phyloP scores from a whole-genome alignment of 1,140 invertebrate genomes.

The Bradynema listronoti region DNA sequence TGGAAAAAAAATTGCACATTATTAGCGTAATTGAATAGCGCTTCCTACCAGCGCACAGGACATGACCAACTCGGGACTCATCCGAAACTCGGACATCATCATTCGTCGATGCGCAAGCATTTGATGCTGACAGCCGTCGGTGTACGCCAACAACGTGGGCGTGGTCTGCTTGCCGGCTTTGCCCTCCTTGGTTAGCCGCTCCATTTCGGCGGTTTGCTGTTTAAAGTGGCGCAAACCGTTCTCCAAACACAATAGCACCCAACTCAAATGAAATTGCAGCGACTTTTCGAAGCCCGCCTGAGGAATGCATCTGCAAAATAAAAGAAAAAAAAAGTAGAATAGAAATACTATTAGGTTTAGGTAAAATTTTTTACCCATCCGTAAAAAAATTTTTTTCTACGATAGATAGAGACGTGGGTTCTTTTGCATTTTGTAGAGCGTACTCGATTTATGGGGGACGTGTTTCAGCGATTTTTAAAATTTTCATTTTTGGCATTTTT shows the following conservation, averaged over 20 bases:
- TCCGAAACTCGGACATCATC: constrained; percentile 81
- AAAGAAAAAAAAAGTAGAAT: constrained; percentile 25
- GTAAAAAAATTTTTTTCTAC: too few species aligned
- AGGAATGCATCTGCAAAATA: constrained; percentile 47
- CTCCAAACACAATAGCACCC: constrained; percentile 85
- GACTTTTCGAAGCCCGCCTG: constrained; percentile 52
- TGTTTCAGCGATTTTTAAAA: too few species aligned
- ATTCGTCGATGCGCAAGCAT: constrained; percentile 81
- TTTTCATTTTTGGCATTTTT: too few species aligned
- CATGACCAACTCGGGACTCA: constrained; percentile 82
- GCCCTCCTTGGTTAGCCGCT: constrained; percentile 27
- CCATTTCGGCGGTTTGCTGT: constrained; percentile 38
- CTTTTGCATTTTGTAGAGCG: too few species aligned
- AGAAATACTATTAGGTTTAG: too few species aligned
- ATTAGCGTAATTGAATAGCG: neutral
- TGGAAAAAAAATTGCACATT: neutral
- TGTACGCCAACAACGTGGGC: constrained; percentile 36
- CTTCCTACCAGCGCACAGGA: constrained; percentile 72
- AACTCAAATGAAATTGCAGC: constrained; percentile 66
- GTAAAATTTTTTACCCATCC: too few species aligned
- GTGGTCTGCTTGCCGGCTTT: constrained; percentile 17
- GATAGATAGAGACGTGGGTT: too few species aligned
- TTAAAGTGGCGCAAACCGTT: constrained; percentile 69
- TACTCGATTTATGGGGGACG: too few species aligned
- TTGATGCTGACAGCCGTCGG: constrained; percentile 72